Evolutionary conservation across 2,797 vertebrate genomes (phyloP), one percentile per base, ranked within the genome.

Genomic region (Channallabes apus): DNA sequence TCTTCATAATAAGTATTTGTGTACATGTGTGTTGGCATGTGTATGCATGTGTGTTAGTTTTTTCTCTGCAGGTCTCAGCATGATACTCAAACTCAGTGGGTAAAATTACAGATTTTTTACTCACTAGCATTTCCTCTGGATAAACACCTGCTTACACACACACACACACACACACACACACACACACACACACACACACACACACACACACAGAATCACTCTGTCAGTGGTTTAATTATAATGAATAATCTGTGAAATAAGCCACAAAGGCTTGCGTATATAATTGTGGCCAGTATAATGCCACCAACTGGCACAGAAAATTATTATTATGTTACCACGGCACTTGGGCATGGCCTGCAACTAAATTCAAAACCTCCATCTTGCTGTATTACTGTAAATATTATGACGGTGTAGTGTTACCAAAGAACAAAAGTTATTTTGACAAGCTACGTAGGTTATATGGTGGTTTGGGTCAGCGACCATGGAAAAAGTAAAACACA

Each of bases 1-100:
- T 24, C 29, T 35, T 62, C 20, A 11, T 71, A 24, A 71, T 41
- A 18, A 4, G 69, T 46, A 11, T 20, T 8, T 69, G 18, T 27
- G 24, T 76, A 15, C 20, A 15, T 27, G 41, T 73, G 46, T 54
- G 46, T 75, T 24, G 54, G 69, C 54, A 46, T 72, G 22, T 51
- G 24, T 76, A 46, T 72, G 38, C n/a, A 14, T 76, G 73, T 56
- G 73, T 76, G 41, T 73, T n/a, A 8, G 46, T 46, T 46, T 46
- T 46, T 46, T 54, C 15, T 54, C 72, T 72, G 32, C 80, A 32
- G 69, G 80, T 35, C 24, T n/a, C 20, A 71, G 29, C 80, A 82
- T 17, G 54, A 59, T 11, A 9, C 67, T 38, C 29, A 82, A 59
- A 69, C 41, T 58, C 29, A 58, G 6, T 24, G 29, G 38, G 46